These are phyloP conservation scores for Shinisaurus crocodilurus DNA, from an alignment of 2,113 vertebrate genomes.

Conservation along the genomic window DNA sequence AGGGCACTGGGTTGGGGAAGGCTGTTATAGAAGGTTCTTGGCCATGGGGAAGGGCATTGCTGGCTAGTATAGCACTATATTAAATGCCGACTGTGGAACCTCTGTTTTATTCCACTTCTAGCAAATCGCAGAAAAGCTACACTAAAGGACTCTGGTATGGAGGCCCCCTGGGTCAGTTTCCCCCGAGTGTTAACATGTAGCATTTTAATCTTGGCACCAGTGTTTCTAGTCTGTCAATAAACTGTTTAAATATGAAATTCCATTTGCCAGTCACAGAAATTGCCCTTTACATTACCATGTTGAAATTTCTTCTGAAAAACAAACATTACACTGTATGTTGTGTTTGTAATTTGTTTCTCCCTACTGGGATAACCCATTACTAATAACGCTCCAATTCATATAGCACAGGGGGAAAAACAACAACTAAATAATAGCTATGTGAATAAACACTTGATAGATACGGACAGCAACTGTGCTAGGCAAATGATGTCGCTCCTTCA, in stretches of 20 bases:
- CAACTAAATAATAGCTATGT: constrained; percentile 12
- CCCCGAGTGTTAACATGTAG: not conserved
- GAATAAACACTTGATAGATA: constrained; percentile 34
- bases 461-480: constrained; percentile 41
- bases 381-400: not conserved
- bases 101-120: not conserved
- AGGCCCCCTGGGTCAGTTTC: not conserved
- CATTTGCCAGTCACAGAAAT: not conserved
- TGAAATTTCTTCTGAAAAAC: not conserved
- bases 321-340: not conserved
- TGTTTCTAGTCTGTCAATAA: not conserved
- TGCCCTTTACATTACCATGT: not conserved
- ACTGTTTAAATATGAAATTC: not conserved
- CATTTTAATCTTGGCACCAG: not conserved
- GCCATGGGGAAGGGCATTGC: too few relatives aligned
- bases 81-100: not conserved
- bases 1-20: too few relatives aligned
- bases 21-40: too few relatives aligned
- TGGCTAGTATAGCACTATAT: not conserved
- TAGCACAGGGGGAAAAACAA: not conserved
- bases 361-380: constrained; percentile 2
- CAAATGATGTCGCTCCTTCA: constrained; percentile 31
- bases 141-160: not conserved
- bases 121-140: not conserved
- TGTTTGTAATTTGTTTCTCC: not conserved